Percentiles rank a stretch among this genome's conserved stretches.
phyloP scores from a whole-genome alignment of 2,113 vertebrate species.

The Lates calcarifer region DNA sequence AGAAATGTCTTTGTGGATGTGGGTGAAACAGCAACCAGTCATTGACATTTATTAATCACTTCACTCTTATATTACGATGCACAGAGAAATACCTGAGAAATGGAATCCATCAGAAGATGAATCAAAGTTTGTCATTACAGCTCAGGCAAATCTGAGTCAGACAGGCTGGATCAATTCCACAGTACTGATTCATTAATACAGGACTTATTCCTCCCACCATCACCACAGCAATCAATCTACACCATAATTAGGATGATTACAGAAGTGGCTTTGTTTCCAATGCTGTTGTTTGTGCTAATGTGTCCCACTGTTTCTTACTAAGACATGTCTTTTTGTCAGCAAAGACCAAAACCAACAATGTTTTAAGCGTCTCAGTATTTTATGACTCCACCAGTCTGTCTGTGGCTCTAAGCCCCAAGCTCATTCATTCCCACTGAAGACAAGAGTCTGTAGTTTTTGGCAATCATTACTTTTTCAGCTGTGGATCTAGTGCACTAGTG shows the following conservation, averaged over 20 bases:
- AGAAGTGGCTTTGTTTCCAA: not conserved
- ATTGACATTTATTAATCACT: constrained; percentile 24
- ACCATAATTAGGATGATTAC: constrained; percentile 17
- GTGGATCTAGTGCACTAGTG: not conserved
- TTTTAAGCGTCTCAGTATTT: not conserved
- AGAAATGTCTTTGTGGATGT: not conserved
- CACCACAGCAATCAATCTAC: not conserved
- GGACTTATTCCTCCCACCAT: constrained; percentile 29
- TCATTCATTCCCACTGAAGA: not conserved
- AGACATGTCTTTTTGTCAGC: not conserved
- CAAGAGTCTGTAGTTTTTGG: not conserved
- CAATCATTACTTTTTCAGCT: not conserved
- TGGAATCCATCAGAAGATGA: constrained; percentile 17
- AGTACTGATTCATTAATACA: constrained; percentile 14
- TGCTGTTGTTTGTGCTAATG: not conserved
- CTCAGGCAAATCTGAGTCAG: constrained; percentile 13
- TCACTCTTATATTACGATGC: not conserved
- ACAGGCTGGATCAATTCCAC: not conserved
- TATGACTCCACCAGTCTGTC: too few relatives aligned
- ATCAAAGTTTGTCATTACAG: constrained; percentile 20
- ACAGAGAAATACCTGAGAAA: not conserved
- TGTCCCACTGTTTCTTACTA: not conserved
- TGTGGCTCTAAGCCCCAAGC: not conserved
- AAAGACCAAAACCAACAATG: not conserved
- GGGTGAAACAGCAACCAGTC: not conserved